Conservation (phyloP, 2,888 invertebrate species). For the Drymonia ruficornis region DNA sequence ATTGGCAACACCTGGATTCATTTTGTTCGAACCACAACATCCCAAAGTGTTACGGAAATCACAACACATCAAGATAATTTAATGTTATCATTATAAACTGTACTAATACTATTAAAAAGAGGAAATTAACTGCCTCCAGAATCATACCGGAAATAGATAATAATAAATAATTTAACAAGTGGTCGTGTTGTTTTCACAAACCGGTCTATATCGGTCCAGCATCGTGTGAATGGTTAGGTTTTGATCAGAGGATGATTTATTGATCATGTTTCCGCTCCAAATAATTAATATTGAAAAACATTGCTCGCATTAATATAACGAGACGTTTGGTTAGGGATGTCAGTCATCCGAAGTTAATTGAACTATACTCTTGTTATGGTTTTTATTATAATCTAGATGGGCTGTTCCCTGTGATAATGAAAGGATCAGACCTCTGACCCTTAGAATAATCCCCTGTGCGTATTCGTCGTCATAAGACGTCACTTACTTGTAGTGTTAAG, state of each 20-base stretch:
- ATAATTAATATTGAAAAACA: conserved; percentile 37
- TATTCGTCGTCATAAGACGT: too few species aligned
- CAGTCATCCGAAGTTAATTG: background rate
- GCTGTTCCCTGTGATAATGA: too few species aligned
- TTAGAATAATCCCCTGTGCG: too few species aligned
- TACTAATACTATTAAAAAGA: background rate
- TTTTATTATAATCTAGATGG: background rate
- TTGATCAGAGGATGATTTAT: conserved; percentile 31
- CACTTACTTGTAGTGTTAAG: too few species aligned
- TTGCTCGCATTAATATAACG: conserved; percentile 13
- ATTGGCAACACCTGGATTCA: too few species aligned
- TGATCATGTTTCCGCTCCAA: conserved; percentile 31
- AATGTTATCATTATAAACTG: background rate
- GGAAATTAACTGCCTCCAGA: background rate
- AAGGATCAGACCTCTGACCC: too few species aligned
- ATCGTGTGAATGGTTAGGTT: background rate
- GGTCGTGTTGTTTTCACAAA: background rate
- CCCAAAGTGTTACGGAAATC: background rate
- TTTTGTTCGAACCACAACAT: too few species aligned
- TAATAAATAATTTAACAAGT: conserved; percentile 1
- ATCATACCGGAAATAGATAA: background rate
- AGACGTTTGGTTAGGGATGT: conserved; percentile 5
- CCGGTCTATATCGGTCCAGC: background rate
- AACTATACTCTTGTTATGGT: background rate
- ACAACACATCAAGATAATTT: background rate